Evolutionary conservation across 2,888 invertebrate genomes (phyloP).

Genomic region (Saturnia pavonia): DNA sequence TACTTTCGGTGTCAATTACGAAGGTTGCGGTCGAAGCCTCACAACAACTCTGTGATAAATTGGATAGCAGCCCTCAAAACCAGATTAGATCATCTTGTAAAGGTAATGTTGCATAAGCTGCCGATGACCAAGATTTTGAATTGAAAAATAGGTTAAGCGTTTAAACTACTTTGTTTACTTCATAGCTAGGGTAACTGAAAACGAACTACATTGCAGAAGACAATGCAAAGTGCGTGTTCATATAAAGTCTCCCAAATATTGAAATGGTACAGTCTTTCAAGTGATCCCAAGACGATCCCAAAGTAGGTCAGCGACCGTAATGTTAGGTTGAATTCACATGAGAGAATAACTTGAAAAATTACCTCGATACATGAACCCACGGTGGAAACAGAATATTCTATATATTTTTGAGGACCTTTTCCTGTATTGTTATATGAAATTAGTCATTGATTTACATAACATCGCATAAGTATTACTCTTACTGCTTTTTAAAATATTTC

Average conservation of each 20-base stretch:
- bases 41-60: conserved; percentile 66
- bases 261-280: conserved; percentile 72
- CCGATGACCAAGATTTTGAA: conserved; percentile 46
- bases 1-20: conserved; percentile 74
- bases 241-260: conserved; percentile 64
- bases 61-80: conserved; percentile 72
- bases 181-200: conserved; percentile 36
- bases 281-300: conserved; percentile 60
- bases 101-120: conserved; percentile 59
- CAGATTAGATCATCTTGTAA: conserved; percentile 69
- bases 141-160: conserved; percentile 54
- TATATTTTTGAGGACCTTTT: neutral
- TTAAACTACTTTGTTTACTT: conserved; percentile 41
- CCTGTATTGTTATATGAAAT: neutral
- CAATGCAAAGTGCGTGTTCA: conserved; percentile 45
- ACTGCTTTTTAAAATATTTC: too few species aligned
- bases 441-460: neutral
- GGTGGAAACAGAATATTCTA: neutral
- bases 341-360: conserved; percentile 29
- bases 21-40: conserved; percentile 72
- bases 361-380: conserved; percentile 23
- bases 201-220: conserved; percentile 44
- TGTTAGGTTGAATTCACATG: conserved; percentile 58
- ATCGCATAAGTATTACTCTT: neutral
- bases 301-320: conserved; percentile 68